Base-by-base conservation (phyloP, 1,140 invertebrate genomes). In the Drosophila murphyi region DNA sequence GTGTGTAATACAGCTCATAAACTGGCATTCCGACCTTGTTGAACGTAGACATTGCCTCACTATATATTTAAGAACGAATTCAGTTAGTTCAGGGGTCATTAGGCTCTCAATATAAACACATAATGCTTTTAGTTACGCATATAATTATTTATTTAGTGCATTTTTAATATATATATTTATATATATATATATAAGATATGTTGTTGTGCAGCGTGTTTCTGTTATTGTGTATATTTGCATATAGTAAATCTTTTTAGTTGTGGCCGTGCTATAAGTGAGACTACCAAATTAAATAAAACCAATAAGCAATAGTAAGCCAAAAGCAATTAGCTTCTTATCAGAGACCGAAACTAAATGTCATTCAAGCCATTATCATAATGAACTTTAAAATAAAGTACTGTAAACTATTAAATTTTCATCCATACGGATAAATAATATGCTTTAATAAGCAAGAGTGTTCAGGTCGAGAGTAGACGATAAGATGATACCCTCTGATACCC, bases 1-100 rank as follows among this genome's bases (percentile, higher is more conserved):
- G 87, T 7, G 87, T 74, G 54, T 86, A 41, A 29, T 29, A 41
- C 10, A 41, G 7, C 0, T 4, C 29, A 56, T 41, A 56, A 8
- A 41, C 41, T 50, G 48, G 48, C 29, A 31, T 29, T 28, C 3
- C 2, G 3, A 2, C 4, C 29, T 6, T 4, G 10, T 5, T 50
- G 48, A 3, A 2, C 8, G 31, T 31, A 29, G 28, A 5, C 4
- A 50, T 50, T 2, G 8, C 2, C 7, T 31, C 8, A 2, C 48
- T 50, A 50, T 43, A 29, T 4, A 28, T 10, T n/a, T 10, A 5
- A 32, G 31, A 50, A 31, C 10, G 2, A 32, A 4, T n/a, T 0
- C 8, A 31, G 10, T 50, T 31, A 50, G 8, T 31, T 32, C 0
- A n/a, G 4, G 6, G 3, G 10, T 3, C 4, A 3, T 4, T n/a